Evolutionary conservation across 2,888 invertebrate species (phyloP).

Genomic region (Sclerodermus sp.): DNA sequence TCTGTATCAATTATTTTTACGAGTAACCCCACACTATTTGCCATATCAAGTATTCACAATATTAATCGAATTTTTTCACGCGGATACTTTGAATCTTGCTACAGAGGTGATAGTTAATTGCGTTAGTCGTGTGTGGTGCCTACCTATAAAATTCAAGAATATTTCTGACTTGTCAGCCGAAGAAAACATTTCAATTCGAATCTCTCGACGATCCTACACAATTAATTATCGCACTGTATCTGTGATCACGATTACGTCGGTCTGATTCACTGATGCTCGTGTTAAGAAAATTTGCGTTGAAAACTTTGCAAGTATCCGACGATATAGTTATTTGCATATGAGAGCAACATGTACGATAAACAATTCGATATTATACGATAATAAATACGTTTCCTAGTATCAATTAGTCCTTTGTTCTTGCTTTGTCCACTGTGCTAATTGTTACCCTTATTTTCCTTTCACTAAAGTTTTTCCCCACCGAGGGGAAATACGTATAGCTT

Average conservation of each 20-base stretch:
- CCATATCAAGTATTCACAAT: too few relatives aligned
- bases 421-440: constrained; percentile 30
- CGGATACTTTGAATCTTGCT: too few relatives aligned
- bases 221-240: constrained; percentile 21
- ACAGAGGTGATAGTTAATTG: too few relatives aligned
- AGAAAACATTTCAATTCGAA: too few relatives aligned
- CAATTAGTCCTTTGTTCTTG: constrained; percentile 35
- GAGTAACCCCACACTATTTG: not conserved
- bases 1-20: not conserved
- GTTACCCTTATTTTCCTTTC: constrained; percentile 6
- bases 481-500: too few relatives aligned
- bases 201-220: too few relatives aligned
- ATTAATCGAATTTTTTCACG: too few relatives aligned
- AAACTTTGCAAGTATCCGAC: not conserved
- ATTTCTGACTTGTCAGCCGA: too few relatives aligned
- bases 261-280: constrained; percentile 18
- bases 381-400: constrained; percentile 52
- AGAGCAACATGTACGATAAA: constrained; percentile 44
- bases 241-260: constrained; percentile 25
- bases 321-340: constrained; percentile 16
- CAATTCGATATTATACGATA: constrained; percentile 40
- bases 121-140: too few relatives aligned
- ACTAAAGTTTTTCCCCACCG: not conserved
- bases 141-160: too few relatives aligned
- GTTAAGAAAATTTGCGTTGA: not conserved